Conservation (phyloP, 2,113 vertebrate species). For the Apistogramma diplotaenia region DNA sequence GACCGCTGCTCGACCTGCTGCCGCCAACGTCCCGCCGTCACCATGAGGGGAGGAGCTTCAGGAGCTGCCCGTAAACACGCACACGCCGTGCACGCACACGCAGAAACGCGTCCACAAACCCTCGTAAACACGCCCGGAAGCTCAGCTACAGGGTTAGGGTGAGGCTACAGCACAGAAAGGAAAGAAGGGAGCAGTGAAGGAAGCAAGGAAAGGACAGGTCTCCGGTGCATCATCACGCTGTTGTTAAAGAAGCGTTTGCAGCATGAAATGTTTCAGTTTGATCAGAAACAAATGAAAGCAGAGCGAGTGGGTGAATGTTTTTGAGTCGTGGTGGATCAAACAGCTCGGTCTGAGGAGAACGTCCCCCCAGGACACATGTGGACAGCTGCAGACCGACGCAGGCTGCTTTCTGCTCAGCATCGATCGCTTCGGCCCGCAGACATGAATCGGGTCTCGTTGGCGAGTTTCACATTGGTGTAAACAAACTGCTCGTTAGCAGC, state of each 20-base stretch:
- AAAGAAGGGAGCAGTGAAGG: background rate
- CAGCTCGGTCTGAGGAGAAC: background rate
- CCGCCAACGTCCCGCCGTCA: background rate
- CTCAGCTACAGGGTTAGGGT: too few relatives aligned
- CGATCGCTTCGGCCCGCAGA: background rate
- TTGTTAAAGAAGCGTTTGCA: too few relatives aligned
- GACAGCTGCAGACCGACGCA: background rate
- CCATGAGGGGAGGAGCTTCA: background rate
- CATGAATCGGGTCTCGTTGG: background rate
- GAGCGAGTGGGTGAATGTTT: background rate
- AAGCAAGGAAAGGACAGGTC: background rate
- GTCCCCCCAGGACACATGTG: background rate
- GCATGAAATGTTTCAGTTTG: too few relatives aligned
- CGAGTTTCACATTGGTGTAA: background rate
- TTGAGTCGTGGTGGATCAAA: background rate
- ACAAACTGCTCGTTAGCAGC: background rate
- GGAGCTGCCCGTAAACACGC: background rate
- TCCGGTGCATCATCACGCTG: too few relatives aligned
- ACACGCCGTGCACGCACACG: rapidly evolving
- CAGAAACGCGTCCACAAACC: background rate
- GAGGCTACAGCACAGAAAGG: too few relatives aligned
- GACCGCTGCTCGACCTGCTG: background rate
- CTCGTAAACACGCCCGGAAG: too few relatives aligned
- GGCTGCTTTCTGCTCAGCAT: constrained; percentile 9
- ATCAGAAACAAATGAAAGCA: background rate